These are phyloP conservation scores for Dendrocincla fuliginosa DNA, from an alignment of 2,797 vertebrate species.

Conservation along the genomic window DNA sequence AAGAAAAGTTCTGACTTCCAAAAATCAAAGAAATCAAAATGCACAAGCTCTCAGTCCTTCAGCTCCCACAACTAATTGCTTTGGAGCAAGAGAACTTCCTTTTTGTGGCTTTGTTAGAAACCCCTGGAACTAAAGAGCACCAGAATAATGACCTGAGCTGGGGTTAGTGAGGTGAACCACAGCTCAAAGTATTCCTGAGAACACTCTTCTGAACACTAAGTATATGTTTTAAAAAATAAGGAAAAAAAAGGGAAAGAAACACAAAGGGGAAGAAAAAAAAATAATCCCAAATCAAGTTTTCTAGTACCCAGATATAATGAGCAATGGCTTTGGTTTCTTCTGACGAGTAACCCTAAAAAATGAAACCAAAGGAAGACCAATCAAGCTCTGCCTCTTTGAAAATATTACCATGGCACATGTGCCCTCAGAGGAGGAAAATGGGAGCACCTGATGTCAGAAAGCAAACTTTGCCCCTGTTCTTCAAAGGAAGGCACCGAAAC, in stretches of 20 bases:
- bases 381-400: background rate
- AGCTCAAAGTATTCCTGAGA: slow-evolving; percentile 36
- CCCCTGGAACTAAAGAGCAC: slow-evolving; percentile 48
- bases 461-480: background rate
- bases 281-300: slow-evolving; percentile 13
- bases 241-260: slow-evolving; percentile 17
- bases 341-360: background rate
- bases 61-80: slow-evolving; percentile 57
- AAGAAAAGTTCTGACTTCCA: slow-evolving; percentile 30
- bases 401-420: background rate
- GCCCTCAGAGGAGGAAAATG: background rate
- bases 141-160: slow-evolving; percentile 51
- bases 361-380: background rate
- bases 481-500: background rate
- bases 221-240: slow-evolving; percentile 20
- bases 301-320: slow-evolving; percentile 29
- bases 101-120: slow-evolving; percentile 48
- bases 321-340: background rate
- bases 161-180: slow-evolving; percentile 59
- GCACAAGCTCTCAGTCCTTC: slow-evolving; percentile 15
- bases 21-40: slow-evolving; percentile 35
- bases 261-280: slow-evolving; percentile 11
- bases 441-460: background rate
- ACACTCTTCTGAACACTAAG: slow-evolving; percentile 45
- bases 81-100: slow-evolving; percentile 48